Base-by-base conservation (phyloP, 2,113 vertebrate genomes). In the Smithornis capensis region DNA sequence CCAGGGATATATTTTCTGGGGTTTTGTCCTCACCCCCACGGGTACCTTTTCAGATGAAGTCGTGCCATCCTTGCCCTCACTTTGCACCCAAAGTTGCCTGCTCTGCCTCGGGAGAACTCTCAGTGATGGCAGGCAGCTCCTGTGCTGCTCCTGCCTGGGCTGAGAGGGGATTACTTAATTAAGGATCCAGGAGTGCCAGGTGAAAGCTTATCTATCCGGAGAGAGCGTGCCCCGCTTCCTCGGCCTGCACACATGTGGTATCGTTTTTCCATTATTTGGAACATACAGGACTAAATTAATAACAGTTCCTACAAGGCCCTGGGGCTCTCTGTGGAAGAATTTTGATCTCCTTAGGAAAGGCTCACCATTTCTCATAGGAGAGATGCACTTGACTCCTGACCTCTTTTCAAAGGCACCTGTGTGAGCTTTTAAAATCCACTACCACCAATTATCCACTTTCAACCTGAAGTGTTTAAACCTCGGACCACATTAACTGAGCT, bases 381-480 rank as follows among this genome's bases (percentile, higher is more conserved):
- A 97, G 98, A 98, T 98, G 98, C 98, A 99, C 98, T 99, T 99
- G 98, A 99, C 98, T 98, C 98, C 98, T 99, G 99, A 99, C 99
- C 99, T 98, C 98, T 98, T 99, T 98, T 98, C 98, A 98, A 97
- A 98, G 98, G 98, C 98, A 99, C 99, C 99, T 99, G 98, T 98
- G 97, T 98, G 98, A 98, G 98, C 98, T 98, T 98, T 98, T 98
- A 98, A 98, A 98, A 98, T 98, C 97, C 97, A 98, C 98, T 98
- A 98, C 98, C 97, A 98, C 98, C 98, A 99, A 98, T 99, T 99
- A 99, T 98, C 98, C 98, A 98, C 98, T 99, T 99, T 98, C 97
- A 98, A 98, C 97, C 97, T 98, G 98, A 98, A 98, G 96, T 98
- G 97, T 98, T 98, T 98, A 98, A 97, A 98, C 97, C 98, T 96